Percentiles rank a stretch among this genome's conserved stretches.
phyloP scores from a whole-genome alignment of 2,888 invertebrate species.

The Hedychridium roseum region DNA sequence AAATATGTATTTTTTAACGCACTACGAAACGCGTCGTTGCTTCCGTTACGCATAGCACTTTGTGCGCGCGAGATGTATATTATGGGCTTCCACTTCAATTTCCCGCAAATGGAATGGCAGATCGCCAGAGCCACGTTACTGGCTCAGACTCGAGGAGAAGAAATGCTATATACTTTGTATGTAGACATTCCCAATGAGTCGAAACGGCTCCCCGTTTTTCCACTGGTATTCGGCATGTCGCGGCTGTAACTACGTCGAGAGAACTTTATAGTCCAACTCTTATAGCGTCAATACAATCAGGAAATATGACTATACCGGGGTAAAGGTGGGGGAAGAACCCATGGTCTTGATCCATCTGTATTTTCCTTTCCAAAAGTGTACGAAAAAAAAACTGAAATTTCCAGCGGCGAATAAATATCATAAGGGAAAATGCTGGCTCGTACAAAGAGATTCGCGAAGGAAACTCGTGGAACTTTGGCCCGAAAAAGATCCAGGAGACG shows the following conservation, averaged over 20 bases:
- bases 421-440: too few species aligned
- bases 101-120: conserved; percentile 27
- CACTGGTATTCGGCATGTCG: neutral
- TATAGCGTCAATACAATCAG: too few species aligned
- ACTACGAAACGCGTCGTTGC: too few species aligned
- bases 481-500: neutral
- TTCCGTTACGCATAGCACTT: too few species aligned
- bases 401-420: too few species aligned
- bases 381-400: too few species aligned
- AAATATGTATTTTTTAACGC: neutral
- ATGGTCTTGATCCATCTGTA: neutral
- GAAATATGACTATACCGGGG: too few species aligned
- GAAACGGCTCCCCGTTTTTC: neutral
- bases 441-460: too few species aligned
- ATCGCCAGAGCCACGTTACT: conserved; percentile 18
- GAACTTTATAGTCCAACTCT: too few species aligned
- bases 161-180: neutral
- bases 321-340: neutral
- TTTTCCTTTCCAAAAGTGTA: too few species aligned
- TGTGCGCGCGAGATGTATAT: neutral
- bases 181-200: neutral
- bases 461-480: too few species aligned
- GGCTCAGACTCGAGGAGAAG: neutral
- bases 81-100: conserved; percentile 17
- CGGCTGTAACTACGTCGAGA: neutral